Base-by-base conservation (phyloP, 2,113 vertebrate species). In the Nettapus auritus region DNA sequence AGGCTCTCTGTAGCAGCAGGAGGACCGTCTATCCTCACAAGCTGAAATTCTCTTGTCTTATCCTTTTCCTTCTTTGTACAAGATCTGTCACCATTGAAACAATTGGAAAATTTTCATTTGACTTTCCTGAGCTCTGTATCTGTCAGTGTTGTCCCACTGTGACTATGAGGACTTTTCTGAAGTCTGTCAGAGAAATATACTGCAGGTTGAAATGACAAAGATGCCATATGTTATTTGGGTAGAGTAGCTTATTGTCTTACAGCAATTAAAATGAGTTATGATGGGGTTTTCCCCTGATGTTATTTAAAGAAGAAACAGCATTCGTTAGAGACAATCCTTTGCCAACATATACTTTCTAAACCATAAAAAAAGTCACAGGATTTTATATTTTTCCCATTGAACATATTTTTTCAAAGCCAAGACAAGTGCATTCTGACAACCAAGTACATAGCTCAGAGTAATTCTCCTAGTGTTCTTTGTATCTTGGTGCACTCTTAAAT, bases 261-360 rank as follows among this genome's bases (percentile, higher is more conserved):
- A 44, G 57, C 36, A 87, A 70, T 89, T 79, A 46, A 79, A 81
- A 90, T 82, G 78, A 89, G 28, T 95, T 95, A 89, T 76, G 81
- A 55, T 62, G 76, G 73, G 63, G 22, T 66, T 97, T 93, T 88
- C 75, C 85, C 90, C 50, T 80, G 88, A 70, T 12, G 4, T 91
- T 88, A 55, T 91, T 95, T 89, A 48, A 93, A 80, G 86, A 83
- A 87, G 78, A 60, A 94, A 46, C 70, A 88, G 55, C 14, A 1
- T 95, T 94, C 82, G 42, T 59, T 62, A 82, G 79, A 94, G 82
- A 80, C 70, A 89, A 94, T 71, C 36, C 36, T 86, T 89, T 96
- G 87, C 89, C 95, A 93, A 90, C 29, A 62, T 95, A 87, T 28
- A 82, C 67, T 92, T 94, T 95, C 62, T 69, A 76, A 89, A 82